Percentiles rank a stretch among this genome's conserved stretches.
phyloP scores from a whole-genome alignment of 2,113 vertebrate genomes.

The Donacobius atricapilla region DNA sequence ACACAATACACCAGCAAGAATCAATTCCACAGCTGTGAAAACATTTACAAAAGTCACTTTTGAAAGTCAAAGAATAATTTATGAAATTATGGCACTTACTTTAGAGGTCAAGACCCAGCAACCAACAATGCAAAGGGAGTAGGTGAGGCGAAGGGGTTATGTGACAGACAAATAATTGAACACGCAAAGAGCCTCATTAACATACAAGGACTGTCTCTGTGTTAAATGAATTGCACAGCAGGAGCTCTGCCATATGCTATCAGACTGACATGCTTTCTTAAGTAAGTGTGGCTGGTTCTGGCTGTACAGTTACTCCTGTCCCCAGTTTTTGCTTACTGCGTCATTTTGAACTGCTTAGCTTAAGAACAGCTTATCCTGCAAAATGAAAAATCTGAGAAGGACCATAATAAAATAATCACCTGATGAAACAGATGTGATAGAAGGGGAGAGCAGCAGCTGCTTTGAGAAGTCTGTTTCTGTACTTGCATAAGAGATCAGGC shows the following conservation, averaged over 20 bases:
- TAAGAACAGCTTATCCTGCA: not conserved
- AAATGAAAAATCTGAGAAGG: not conserved
- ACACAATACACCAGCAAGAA: not conserved
- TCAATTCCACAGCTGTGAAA: not conserved
- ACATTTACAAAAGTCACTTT: not conserved
- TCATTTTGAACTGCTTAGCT: not conserved
- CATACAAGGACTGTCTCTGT: conserved; percentile 9
- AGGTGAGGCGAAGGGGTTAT: not conserved
- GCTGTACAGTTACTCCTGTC: not conserved
- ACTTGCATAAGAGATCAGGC: not conserved
- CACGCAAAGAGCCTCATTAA: conserved; percentile 11
- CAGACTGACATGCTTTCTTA: not conserved
- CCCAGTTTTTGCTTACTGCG: conserved; percentile 18
- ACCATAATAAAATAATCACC: not conserved
- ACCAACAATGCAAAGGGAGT: not conserved
- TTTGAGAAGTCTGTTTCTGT: not conserved
- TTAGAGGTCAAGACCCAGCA: not conserved
- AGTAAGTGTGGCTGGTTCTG: not conserved
- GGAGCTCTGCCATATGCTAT: conserved; percentile 15
- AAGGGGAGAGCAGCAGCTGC: not conserved
- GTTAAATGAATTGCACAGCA: conserved; percentile 52
- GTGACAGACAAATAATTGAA: not conserved
- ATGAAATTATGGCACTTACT: not conserved
- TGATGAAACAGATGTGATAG: not conserved
- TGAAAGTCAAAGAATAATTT: conserved; percentile 18